phyloP scores from a whole-genome alignment of 2,113 vertebrate species.

The Sylvia atricapilla region DNA sequence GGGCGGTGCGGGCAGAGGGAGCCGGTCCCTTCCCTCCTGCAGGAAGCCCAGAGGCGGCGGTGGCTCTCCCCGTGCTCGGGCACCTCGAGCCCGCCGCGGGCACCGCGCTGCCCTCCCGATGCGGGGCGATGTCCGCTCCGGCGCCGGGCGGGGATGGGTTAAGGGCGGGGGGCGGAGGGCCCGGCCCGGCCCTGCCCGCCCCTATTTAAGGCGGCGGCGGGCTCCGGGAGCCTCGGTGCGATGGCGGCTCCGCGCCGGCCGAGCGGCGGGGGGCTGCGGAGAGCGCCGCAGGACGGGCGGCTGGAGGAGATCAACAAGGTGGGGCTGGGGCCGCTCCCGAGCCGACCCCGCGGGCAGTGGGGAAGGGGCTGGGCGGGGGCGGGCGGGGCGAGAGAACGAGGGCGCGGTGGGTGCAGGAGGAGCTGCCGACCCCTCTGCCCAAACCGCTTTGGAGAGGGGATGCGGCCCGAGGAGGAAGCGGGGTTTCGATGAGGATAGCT shows the following conservation, averaged over 20 bases:
- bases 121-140: neutral
- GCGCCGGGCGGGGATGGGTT: neutral
- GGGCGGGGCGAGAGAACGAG: neutral
- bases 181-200: neutral
- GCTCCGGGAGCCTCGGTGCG: neutral
- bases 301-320: constrained; percentile 91
- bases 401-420: neutral
- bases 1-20: neutral
- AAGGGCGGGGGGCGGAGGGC: constrained; percentile 12
- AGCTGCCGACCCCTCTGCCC: neutral
- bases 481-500: neutral
- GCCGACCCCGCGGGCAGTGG: neutral
- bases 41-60: neutral
- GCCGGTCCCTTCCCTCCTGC: neutral
- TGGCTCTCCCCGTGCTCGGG: neutral
- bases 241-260: constrained; percentile 10
- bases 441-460: neutral
- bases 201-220: constrained; percentile 24
- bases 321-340: neutral
- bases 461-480: neutral
- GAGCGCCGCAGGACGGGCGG: constrained; percentile 78
- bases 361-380: neutral
- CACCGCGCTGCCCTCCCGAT: neutral
- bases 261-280: neutral
- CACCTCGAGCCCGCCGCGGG: neutral